phyloP scores from a whole-genome alignment of 1,140 invertebrate genomes.

The Helicoverpa zea region DNA sequence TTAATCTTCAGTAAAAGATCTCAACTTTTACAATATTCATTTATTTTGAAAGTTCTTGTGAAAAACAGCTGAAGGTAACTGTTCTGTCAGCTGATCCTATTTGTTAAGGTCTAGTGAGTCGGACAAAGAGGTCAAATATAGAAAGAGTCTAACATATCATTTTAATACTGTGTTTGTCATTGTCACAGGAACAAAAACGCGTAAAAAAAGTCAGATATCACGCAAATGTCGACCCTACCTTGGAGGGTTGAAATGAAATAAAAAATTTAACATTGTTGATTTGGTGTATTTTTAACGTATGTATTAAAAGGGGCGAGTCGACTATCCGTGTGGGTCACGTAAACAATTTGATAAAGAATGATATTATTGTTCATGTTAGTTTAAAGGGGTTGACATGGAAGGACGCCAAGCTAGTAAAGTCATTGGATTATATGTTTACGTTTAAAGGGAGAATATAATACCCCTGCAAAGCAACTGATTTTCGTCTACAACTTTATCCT shows the following conservation, averaged over 20 bases:
- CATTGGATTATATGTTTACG: not conserved
- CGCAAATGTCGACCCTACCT: slow-evolving; percentile 30
- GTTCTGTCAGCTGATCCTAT: not conserved
- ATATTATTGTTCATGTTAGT: not conserved
- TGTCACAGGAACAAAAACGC: slow-evolving; percentile 16
- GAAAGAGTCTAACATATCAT: slow-evolving; percentile 21
- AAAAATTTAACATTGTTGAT: slow-evolving; percentile 44
- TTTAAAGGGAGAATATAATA: not conserved
- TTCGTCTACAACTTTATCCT: not conserved
- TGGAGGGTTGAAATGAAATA: slow-evolving; percentile 45
- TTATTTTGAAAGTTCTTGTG: not conserved
- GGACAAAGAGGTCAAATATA: slow-evolving; percentile 35
- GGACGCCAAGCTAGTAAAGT: not conserved
- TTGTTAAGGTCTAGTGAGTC: slow-evolving; percentile 10
- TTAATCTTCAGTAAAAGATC: not conserved
- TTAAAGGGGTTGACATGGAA: slow-evolving; percentile 9
- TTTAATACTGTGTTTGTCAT: slow-evolving; percentile 35
- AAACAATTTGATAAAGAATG: slow-evolving; percentile 19
- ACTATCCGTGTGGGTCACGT: slow-evolving; percentile 15
- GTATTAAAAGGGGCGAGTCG: slow-evolving; percentile 20
- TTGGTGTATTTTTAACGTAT: slow-evolving; percentile 21
- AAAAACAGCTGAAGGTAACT: slow-evolving; percentile 1
- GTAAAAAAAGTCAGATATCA: slow-evolving; percentile 44
- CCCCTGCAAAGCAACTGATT: not conserved
- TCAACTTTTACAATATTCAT: not conserved